Conservation (phyloP, 2,888 invertebrate genomes). For the Caenorhabditis becei region DNA sequence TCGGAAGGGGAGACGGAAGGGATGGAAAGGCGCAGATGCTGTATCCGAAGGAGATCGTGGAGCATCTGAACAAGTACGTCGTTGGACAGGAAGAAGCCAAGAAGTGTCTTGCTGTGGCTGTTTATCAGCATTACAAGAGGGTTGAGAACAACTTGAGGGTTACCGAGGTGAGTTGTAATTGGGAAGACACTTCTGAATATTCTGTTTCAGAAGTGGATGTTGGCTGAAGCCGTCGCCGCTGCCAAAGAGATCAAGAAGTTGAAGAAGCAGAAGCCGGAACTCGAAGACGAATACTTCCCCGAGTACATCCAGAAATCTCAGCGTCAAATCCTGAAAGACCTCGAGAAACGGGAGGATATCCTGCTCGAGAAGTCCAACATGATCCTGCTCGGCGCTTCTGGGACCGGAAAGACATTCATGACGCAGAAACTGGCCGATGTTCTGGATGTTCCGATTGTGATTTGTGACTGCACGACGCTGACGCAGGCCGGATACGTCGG, state of each 20-base stretch:
- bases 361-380: conserved; percentile 96
- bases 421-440: conserved; percentile 98
- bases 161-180: conserved; percentile 36
- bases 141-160: conserved; percentile 89
- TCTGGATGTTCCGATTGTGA: conserved; percentile 96
- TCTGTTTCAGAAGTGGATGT: conserved; percentile 45
- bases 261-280: conserved; percentile 37
- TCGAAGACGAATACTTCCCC: conserved; percentile 28
- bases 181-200: background rate
- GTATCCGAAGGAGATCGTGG: conserved; percentile 87
- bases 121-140: conserved; percentile 98
- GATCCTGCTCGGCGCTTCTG: conserved; percentile 95
- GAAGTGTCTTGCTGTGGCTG: conserved; percentile 96
- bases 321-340: conserved; percentile 54
- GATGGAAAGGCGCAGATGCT: conserved; percentile 27
- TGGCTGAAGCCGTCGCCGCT: conserved; percentile 43
- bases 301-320: conserved; percentile 52
- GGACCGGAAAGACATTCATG: conserved; percentile 93
- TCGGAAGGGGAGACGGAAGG: conserved; percentile 15
- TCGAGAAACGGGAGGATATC: conserved; percentile 82
- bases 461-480: conserved; percentile 97
- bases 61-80: conserved; percentile 87
- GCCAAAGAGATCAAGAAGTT: conserved; percentile 44
- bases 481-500: conserved; percentile 99
- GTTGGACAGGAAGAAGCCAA: conserved; percentile 88